A percentile compares a stretch with the other conserved stretches of the same genome.
These are phyloP conservation scores for cattle (Bos taurus) DNA, from an alignment of 2,113 vertebrate species.

Conservation along the genomic window ARS-UCD2.0 NC_037357.1:84041001-84041500, in stretches of 20 bases:
- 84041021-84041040: neutral
- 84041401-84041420: neutral
- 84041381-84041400: neutral
- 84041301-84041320: neutral
- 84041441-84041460: too few species aligned
- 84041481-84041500: too few species aligned
- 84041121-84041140: neutral
- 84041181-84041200: neutral
- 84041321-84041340: neutral
- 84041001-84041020: neutral
- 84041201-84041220: neutral
- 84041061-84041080: neutral
- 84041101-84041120: neutral
- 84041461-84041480: too few species aligned
- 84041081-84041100: neutral
- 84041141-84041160: neutral
- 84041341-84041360: neutral
- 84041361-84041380: neutral
- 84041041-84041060: neutral
- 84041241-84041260: neutral
- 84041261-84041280: neutral
- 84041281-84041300: neutral
- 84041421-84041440: too few species aligned
- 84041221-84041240: neutral
- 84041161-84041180: neutral